A percentile compares a stretch with the other conserved stretches of the same genome.
Conservation (phyloP, 2,888 invertebrate genomes). For the Myopa testacea region DNA sequence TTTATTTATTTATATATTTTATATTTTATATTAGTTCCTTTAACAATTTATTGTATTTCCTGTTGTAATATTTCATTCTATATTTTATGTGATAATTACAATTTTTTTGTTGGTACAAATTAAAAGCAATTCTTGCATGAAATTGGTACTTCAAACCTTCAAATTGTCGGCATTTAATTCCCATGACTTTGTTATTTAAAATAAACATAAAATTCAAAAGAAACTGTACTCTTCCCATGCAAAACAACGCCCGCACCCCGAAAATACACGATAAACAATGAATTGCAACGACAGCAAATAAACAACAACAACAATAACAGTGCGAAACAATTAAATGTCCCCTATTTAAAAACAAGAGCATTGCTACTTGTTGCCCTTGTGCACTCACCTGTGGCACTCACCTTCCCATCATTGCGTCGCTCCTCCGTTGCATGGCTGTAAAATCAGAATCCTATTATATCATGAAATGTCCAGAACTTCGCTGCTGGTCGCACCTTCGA, state of each 20-base stretch:
- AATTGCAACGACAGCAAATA: background rate
- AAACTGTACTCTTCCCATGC: background rate
- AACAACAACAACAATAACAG: background rate
- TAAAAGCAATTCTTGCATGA: slow-evolving; percentile 22
- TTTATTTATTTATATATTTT: too few relatives aligned
- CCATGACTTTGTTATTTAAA: slow-evolving; percentile 25
- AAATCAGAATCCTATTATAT: slow-evolving; percentile 24
- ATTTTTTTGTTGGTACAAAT: background rate
- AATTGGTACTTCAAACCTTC: slow-evolving; percentile 12
- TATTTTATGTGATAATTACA: background rate
- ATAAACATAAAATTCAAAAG: background rate
- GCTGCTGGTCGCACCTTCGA: slow-evolving; percentile 33
- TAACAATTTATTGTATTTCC: too few relatives aligned
- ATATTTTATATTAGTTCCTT: background rate
- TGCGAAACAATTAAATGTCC: slow-evolving; percentile 28
- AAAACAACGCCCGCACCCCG: slow-evolving; percentile 33
- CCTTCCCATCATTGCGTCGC: background rate
- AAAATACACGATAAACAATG: background rate
- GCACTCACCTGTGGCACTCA: slow-evolving; percentile 37
- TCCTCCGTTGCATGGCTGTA: background rate
- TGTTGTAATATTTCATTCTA: too few relatives aligned
- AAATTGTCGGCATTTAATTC: slow-evolving; percentile 9
- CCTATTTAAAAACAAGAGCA: slow-evolving; percentile 19
- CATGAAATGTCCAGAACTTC: background rate
- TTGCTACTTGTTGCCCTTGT: slow-evolving; percentile 35